phyloP scores from a whole-genome alignment of 2,113 vertebrate genomes.

The Oncorhynchus nerka region DNA sequence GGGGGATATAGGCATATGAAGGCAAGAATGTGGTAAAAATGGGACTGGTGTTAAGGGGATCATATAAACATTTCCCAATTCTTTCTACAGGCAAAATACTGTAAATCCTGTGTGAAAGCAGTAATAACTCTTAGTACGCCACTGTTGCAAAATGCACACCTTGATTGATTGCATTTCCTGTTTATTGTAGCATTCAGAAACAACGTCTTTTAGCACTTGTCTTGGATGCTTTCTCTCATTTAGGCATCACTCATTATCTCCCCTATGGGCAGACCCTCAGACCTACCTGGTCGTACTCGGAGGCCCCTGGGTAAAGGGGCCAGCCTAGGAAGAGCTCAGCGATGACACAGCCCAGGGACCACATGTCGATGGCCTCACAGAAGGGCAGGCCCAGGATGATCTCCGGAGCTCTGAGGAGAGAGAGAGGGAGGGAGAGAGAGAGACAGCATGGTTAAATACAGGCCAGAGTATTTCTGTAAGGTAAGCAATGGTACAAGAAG shows the following conservation, averaged over 20 bases:
- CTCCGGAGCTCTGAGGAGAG: constrained; percentile 86
- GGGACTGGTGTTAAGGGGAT: too few species aligned
- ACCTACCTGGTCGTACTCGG: constrained; percentile 94
- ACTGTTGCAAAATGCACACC: too few species aligned
- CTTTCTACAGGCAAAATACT: too few species aligned
- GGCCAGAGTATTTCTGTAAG: background rate
- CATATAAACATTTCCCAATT: too few species aligned
- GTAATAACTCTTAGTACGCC: too few species aligned
- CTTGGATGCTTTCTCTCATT: background rate
- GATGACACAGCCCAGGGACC: constrained; percentile 98
- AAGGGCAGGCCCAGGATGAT: constrained; percentile 98
- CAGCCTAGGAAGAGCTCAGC: constrained; percentile 98
- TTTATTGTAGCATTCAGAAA: too few species aligned
- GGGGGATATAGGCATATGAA: too few species aligned
- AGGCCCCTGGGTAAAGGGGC: constrained; percentile 96
- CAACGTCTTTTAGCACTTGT: too few species aligned
- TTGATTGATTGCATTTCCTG: too few species aligned
- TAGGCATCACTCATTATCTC: background rate
- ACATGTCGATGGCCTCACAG: constrained; percentile 99
- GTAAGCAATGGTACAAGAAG: background rate
- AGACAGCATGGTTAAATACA: background rate
- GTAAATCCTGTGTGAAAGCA: too few species aligned
- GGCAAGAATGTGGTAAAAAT: too few species aligned
- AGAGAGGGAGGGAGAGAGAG: constrained; percentile 1
- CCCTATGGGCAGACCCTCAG: background rate